Evolutionary conservation across 2,888 invertebrate species (phyloP), one percentile per base, ranked within the genome.

Genomic region (Microctonus hyperodae): DNA sequence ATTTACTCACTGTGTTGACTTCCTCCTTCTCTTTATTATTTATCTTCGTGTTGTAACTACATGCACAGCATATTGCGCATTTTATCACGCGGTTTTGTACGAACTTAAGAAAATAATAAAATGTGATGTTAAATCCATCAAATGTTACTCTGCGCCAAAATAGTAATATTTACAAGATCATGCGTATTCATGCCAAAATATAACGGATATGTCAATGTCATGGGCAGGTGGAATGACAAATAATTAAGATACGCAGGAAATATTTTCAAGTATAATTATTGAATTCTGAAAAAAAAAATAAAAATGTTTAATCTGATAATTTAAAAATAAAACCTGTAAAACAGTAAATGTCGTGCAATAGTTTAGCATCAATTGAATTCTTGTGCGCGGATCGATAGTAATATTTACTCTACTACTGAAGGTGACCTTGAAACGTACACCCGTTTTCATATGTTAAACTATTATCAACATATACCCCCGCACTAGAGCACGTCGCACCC

Each of bases 151-250:
- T 3, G 44, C 44, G 44, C 44, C 16, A 44, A 44, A 44, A 44
- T n/a, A 7, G 44, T 44, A n/a, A n/a, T n/a, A 16, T 20, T 7
- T 6, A 44, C 44, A 7, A n/a, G n/a, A 44, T 44, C 3, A 40
- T 40, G 40, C 13, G 40, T 40, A 40, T 40, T 40, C 23, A 58
- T 25, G 58, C 58, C 37, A 58, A 58, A 22, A 35, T 56, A 11
- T 22, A n/a, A 33, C 20, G 16, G n/a, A 23, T 25, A 37, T 40
- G 23, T 58, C 58, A 58, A 40, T 58, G 58, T 58, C 58, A 58
- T 22, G 58, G 40, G n/a, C 37, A 40, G 22, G n/a, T 37, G 13
- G 4, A n/a, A 22, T n/a, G 20, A n/a, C n/a, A n/a, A n/a, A n/a
- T n/a, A n/a, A n/a, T n/a, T n/a, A n/a, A n/a, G n/a, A n/a, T n/a